phyloP scores from a whole-genome alignment of 2,888 invertebrate genomes.

The Drosophila parthenogenetica region DNA sequence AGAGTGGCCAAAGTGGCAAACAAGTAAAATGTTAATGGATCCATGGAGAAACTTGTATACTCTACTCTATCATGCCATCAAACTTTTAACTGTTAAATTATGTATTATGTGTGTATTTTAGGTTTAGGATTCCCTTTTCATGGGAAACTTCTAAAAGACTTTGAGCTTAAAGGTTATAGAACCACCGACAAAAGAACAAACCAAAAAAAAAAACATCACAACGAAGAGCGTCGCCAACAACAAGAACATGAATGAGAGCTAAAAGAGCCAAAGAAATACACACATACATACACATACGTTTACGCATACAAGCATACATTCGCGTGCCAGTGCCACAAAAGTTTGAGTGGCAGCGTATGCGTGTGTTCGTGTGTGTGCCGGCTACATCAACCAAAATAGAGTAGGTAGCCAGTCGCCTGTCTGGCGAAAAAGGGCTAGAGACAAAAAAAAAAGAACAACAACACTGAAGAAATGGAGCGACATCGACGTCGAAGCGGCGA shows the following conservation, averaged over 20 bases:
- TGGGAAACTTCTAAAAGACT: slow-evolving; percentile 17
- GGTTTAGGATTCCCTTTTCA: slow-evolving; percentile 13
- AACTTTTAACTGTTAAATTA: slow-evolving; percentile 9
- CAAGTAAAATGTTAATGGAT: not conserved
- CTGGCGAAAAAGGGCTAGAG: slow-evolving; percentile 52
- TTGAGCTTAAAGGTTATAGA: slow-evolving; percentile 33
- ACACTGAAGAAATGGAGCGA: slow-evolving; percentile 35
- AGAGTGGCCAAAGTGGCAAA: slow-evolving; percentile 31
- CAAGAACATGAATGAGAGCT: slow-evolving; percentile 34
- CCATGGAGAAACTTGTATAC: slow-evolving; percentile 35
- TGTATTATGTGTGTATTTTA: slow-evolving; percentile 6
- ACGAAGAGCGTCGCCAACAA: slow-evolving; percentile 16
- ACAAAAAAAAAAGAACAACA: slow-evolving; percentile 4
- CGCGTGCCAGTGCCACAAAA: slow-evolving; percentile 65
- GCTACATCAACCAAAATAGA: slow-evolving; percentile 58
- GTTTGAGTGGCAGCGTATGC: slow-evolving; percentile 35
- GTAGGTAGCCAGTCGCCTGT: slow-evolving; percentile 45
- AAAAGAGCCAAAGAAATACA: slow-evolving; percentile 16
- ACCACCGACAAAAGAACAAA: slow-evolving; percentile 9
- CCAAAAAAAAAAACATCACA: slow-evolving; percentile 16
- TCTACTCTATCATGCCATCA: slow-evolving; percentile 31
- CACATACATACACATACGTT: not conserved
- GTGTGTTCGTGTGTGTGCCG: slow-evolving; percentile 28
- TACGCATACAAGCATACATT: slow-evolving; percentile 11
- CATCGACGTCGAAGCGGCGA: slow-evolving; percentile 17